Conservation (phyloP, 2,797 vertebrate species). For the Premnoplex brunnescens region DNA sequence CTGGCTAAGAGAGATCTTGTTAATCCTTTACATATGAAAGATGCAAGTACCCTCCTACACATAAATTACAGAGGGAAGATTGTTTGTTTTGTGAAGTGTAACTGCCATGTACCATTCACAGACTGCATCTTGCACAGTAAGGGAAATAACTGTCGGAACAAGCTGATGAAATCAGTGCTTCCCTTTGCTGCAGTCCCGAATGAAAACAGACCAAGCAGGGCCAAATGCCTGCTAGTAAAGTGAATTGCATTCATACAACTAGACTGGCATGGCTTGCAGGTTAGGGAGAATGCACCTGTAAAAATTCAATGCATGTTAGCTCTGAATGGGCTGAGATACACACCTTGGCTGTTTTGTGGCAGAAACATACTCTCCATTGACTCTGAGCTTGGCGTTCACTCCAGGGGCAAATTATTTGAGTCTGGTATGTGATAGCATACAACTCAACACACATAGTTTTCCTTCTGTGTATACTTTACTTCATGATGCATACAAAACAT, state of each 20-base stretch:
- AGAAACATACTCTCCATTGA: not conserved
- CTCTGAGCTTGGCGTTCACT: not conserved
- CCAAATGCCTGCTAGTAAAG: not conserved
- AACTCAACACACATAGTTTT: not conserved
- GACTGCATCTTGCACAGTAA: not conserved
- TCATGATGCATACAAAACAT: not conserved
- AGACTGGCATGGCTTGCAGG: not conserved
- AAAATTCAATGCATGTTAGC: not conserved
- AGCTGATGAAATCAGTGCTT: not conserved
- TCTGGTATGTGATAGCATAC: not conserved
- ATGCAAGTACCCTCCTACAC: constrained; percentile 3
- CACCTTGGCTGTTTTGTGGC: not conserved
- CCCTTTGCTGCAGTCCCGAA: not conserved
- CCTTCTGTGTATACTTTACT: not conserved
- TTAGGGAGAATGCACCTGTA: not conserved
- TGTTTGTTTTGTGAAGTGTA: constrained; percentile 34
- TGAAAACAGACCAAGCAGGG: not conserved
- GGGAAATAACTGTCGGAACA: not conserved
- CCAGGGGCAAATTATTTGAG: not conserved
- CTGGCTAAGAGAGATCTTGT: not conserved
- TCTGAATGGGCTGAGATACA: not conserved
- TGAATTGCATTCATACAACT: not conserved
- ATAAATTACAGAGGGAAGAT: not conserved
- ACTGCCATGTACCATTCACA: not conserved
- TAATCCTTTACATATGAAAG: constrained; percentile 5